phyloP scores from a whole-genome alignment of 2,888 invertebrate genomes.

The Aromia moschata region DNA sequence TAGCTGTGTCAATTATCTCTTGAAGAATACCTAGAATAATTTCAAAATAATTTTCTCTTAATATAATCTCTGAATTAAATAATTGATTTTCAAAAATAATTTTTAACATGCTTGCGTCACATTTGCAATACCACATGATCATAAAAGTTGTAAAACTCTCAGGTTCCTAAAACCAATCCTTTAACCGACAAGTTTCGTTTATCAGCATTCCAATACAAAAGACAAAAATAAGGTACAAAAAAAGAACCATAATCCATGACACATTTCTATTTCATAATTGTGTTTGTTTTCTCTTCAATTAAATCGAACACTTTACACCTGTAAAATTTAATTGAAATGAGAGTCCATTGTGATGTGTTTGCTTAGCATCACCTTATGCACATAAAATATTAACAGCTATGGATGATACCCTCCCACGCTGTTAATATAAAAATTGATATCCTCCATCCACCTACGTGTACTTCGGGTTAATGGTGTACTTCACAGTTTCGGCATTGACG shows the following conservation, averaged over 20 bases:
- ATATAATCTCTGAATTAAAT: no score
- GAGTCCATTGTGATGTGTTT: not conserved
- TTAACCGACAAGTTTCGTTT: no score
- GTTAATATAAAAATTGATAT: not conserved
- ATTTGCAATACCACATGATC: no score
- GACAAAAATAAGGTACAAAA: not conserved
- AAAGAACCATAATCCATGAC: not conserved
- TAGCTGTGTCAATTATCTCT: no score
- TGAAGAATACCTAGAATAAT: no score
- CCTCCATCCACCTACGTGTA: not conserved
- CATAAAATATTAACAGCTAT: not conserved
- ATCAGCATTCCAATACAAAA: no score
- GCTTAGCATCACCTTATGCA: not conserved
- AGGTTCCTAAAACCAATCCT: no score
- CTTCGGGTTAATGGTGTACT: constrained; percentile 1
- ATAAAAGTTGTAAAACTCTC: no score
- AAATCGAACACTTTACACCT: not conserved
- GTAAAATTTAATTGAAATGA: not conserved
- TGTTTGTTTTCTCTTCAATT: not conserved
- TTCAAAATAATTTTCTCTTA: no score
- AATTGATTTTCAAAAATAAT: no score
- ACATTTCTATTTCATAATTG: not conserved
- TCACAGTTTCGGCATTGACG: constrained; percentile 2
- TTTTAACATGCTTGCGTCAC: no score
- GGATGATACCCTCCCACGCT: not conserved